Evolutionary conservation across 2,888 invertebrate species (phyloP).

Genomic region (Parnassius orleans): DNA sequence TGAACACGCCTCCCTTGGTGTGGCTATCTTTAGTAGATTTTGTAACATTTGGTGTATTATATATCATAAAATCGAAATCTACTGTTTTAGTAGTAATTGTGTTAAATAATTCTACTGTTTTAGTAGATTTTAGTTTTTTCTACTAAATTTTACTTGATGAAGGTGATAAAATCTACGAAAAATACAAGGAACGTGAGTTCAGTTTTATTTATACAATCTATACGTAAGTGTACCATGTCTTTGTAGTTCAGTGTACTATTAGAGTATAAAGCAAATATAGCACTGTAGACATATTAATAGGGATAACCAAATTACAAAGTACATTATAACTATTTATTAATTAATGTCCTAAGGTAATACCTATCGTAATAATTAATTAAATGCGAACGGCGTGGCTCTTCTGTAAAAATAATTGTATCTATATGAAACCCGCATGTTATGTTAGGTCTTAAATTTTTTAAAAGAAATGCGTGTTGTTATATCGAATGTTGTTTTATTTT

Average conservation of each 20-base stretch:
- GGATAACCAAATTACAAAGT: constrained; percentile 18
- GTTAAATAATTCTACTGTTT: no score
- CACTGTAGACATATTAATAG: constrained; percentile 11
- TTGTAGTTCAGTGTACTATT: constrained; percentile 17
- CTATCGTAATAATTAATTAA: constrained; percentile 23
- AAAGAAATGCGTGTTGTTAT: constrained; percentile 61
- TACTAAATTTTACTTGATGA: no score
- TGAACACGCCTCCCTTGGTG: no score
- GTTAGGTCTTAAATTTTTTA: constrained; percentile 28
- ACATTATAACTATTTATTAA: constrained; percentile 29
- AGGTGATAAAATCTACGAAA: no score
- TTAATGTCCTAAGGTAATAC: constrained; percentile 19
- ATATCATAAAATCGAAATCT: no score
- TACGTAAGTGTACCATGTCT: neutral
- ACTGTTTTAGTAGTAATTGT: no score
- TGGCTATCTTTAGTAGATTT: no score
- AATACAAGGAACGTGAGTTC: neutral
- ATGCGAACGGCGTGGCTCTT: constrained; percentile 22
- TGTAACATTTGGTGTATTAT: no score
- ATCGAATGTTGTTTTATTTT: constrained; percentile 53
- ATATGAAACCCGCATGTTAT: constrained; percentile 14
- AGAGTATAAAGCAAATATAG: constrained; percentile 1
- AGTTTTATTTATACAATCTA: neutral
- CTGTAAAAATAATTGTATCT: constrained; percentile 21
- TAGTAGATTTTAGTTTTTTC: no score